phyloP scores from a whole-genome alignment of 1,140 invertebrate genomes.

The Chymomyza costata region DNA sequence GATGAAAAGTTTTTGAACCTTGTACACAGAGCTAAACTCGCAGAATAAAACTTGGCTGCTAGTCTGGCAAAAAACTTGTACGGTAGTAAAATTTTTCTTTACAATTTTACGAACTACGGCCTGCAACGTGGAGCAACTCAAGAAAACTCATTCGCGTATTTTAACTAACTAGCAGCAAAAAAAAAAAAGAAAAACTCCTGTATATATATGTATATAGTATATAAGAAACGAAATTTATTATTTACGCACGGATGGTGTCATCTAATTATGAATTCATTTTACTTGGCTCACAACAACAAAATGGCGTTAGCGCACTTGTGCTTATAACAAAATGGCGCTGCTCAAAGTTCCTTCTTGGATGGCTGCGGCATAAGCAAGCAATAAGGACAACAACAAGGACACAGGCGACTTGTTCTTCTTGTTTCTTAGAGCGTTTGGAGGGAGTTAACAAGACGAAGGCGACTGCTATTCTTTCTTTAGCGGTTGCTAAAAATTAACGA shows the following conservation, averaged over 20 bases:
- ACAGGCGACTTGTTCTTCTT: slow-evolving; percentile 44
- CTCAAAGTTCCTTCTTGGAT: slow-evolving; percentile 10
- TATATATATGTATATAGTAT: no score
- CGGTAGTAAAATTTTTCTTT: slow-evolving; percentile 45
- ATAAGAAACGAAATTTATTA: slow-evolving; percentile 71
- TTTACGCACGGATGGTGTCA: slow-evolving; percentile 76
- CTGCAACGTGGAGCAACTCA: slow-evolving; percentile 39
- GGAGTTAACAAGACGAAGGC: no score
- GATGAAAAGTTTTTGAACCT: slow-evolving; percentile 60
- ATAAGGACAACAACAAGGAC: background rate
- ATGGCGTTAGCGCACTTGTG: slow-evolving; percentile 12
- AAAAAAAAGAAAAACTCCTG: slow-evolving; percentile 39
- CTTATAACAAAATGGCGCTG: background rate
- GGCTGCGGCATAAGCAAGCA: background rate
- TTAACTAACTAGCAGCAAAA: slow-evolving; percentile 59
- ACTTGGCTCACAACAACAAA: slow-evolving; percentile 27
- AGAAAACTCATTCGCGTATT: slow-evolving; percentile 70
- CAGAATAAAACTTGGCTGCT: no score
- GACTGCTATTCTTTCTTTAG: no score
- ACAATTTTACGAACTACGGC: slow-evolving; percentile 43
- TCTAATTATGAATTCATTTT: slow-evolving; percentile 76
- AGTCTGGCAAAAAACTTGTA: slow-evolving; percentile 56
- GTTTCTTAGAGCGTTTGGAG: no score
- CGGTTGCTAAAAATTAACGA: slow-evolving; percentile 49
- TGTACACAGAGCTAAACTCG: slow-evolving; percentile 29